Percentiles rank a stretch among this genome's conserved stretches.
phyloP scores from a whole-genome alignment of 2,113 vertebrate species.

The pig (Sus scrofa) region DNA sequence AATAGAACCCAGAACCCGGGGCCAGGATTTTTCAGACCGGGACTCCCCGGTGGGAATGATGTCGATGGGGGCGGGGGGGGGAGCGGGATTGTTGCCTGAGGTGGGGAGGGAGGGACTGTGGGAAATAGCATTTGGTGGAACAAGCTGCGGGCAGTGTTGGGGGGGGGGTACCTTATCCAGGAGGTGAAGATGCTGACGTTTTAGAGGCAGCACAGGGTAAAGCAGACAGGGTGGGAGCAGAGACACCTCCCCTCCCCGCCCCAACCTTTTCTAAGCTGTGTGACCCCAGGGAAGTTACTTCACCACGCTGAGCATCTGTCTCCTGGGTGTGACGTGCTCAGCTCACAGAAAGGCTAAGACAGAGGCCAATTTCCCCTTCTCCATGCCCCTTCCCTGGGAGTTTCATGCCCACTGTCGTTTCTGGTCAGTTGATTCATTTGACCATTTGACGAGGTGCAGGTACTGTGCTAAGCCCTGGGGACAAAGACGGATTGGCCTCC shows the following conservation, averaged over 20 bases:
- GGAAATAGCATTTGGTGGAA: background rate
- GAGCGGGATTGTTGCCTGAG: background rate
- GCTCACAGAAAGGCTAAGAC: background rate
- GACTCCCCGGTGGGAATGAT: background rate
- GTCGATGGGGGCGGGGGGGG: background rate
- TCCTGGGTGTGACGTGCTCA: background rate
- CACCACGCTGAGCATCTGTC: background rate
- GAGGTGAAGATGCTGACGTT: background rate
- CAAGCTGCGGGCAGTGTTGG: background rate
- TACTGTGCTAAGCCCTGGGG: background rate
- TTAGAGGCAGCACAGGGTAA: no score
- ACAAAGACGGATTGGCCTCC: background rate
- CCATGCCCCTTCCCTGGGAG: background rate
- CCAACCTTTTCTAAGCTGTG: background rate
- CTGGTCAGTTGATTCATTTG: background rate
- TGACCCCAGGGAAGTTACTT: background rate
- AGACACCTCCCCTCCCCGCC: background rate
- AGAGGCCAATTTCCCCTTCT: background rate
- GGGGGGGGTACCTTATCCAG: background rate
- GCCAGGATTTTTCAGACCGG: background rate
- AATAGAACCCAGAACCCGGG: background rate
- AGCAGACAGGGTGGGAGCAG: background rate
- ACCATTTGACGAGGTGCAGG: background rate
- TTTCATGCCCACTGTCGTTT: background rate
- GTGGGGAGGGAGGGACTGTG: background rate